Conservation (phyloP, 2,888 invertebrate genomes). For the Melangyna quadrimaculata region DNA sequence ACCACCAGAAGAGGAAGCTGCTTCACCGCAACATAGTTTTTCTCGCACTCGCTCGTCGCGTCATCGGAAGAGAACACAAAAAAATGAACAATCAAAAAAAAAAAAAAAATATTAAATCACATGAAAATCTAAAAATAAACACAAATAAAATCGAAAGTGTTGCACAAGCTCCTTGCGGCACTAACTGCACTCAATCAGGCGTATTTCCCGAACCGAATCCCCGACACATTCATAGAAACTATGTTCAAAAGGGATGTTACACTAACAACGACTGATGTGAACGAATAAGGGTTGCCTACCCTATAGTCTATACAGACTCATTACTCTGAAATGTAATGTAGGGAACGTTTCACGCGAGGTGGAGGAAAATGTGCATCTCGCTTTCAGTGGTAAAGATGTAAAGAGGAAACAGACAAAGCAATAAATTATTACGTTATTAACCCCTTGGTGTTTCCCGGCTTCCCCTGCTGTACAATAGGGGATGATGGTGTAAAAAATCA, state of each 20-base stretch:
- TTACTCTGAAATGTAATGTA: not conserved
- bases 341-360: not conserved
- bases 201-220: slow-evolving; percentile 37
- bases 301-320: not conserved
- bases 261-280: not conserved
- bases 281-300: slow-evolving; percentile 14
- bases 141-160: slow-evolving; percentile 53
- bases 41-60: slow-evolving; percentile 4
- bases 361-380: not conserved
- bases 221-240: not conserved
- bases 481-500: slow-evolving; percentile 66
- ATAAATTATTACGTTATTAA: slow-evolving; percentile 70
- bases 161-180: slow-evolving; percentile 55
- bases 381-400: not conserved
- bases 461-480: not conserved
- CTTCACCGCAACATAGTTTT: slow-evolving; percentile 34
- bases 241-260: slow-evolving; percentile 19
- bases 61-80: not conserved
- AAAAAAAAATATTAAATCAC: slow-evolving; percentile 28
- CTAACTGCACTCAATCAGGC: slow-evolving; percentile 65
- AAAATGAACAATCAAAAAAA: slow-evolving; percentile 7
- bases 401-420: slow-evolving; percentile 53
- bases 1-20: not conserved
- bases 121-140: slow-evolving; percentile 70
- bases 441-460: slow-evolving; percentile 39